phyloP scores from a whole-genome alignment of 2,113 vertebrate species.

The human (Homo sapiens) region DNA sequence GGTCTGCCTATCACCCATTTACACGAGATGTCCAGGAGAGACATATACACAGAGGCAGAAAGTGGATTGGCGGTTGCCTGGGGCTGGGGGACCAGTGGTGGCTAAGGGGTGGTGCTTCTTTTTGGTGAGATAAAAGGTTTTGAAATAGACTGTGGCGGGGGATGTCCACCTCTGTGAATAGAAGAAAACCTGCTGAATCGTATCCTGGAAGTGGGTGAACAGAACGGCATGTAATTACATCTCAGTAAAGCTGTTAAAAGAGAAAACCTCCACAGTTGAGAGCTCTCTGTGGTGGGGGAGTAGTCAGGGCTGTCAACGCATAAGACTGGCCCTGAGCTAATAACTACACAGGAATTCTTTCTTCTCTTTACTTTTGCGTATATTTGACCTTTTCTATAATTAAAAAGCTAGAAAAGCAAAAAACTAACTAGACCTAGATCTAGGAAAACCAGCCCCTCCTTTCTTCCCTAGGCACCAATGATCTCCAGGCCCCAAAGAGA shows the following conservation, averaged over 20 bases:
- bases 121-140: not conserved
- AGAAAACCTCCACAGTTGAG: too few relatives aligned
- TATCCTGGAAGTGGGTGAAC: fast-evolving
- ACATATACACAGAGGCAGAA: too few relatives aligned
- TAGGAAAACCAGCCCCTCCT: not conserved
- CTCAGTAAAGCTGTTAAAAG: not conserved
- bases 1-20: fast-evolving
- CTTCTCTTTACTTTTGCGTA: not conserved
- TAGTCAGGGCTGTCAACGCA: fast-evolving
- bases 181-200: fast-evolving
- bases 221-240: fast-evolving
- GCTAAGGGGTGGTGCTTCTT: not conserved
- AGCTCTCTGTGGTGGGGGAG: not conserved
- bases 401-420: not conserved
- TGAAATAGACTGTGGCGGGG: not conserved
- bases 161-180: not conserved
- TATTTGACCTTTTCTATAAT: not conserved
- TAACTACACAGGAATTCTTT: not conserved
- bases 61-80: not conserved
- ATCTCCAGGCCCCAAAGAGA: not conserved
- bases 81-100: not conserved
- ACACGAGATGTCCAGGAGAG: not conserved
- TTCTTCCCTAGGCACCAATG: not conserved
- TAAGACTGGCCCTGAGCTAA: fast-evolving
- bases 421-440: not conserved